phyloP scores from a whole-genome alignment of 2,113 vertebrate species.

The Junco hyemalis region DNA sequence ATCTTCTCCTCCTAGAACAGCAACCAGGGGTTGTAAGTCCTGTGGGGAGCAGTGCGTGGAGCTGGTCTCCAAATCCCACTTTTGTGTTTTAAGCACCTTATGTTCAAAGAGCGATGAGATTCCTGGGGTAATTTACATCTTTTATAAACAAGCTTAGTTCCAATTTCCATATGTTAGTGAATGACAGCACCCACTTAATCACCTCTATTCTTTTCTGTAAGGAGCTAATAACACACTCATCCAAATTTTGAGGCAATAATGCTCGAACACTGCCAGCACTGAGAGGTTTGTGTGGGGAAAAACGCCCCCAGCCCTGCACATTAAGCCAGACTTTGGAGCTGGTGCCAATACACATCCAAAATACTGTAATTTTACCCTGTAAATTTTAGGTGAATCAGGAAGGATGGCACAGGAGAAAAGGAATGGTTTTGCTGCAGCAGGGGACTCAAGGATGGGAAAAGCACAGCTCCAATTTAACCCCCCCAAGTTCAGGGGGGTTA shows the following conservation, averaged over 20 bases:
- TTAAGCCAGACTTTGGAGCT: not conserved
- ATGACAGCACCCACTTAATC: not conserved
- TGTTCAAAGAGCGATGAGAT: not conserved
- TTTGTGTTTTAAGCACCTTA: not conserved
- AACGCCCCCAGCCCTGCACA: fast-evolving
- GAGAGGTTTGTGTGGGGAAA: not conserved
- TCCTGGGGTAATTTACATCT: not conserved
- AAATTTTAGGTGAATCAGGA: not conserved
- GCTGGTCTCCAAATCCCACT: not conserved
- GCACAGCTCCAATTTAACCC: not conserved
- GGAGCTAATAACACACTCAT: not conserved
- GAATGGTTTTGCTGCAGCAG: not conserved
- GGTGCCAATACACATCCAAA: not conserved
- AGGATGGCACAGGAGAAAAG: not conserved
- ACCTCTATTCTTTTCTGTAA: not conserved
- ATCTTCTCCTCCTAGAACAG: not conserved
- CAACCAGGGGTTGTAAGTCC: not conserved
- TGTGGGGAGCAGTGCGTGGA: not conserved
- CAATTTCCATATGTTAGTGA: not conserved
- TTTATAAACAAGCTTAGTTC: not conserved
- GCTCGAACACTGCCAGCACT: not conserved
- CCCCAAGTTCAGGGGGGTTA: too few species aligned
- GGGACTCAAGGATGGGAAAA: not conserved
- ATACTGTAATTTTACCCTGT: not conserved
- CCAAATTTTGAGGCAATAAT: not conserved